These are phyloP conservation scores for Alosa sapidissima DNA, from an alignment of 2,797 vertebrate genomes.

Conservation along the genomic window DNA sequence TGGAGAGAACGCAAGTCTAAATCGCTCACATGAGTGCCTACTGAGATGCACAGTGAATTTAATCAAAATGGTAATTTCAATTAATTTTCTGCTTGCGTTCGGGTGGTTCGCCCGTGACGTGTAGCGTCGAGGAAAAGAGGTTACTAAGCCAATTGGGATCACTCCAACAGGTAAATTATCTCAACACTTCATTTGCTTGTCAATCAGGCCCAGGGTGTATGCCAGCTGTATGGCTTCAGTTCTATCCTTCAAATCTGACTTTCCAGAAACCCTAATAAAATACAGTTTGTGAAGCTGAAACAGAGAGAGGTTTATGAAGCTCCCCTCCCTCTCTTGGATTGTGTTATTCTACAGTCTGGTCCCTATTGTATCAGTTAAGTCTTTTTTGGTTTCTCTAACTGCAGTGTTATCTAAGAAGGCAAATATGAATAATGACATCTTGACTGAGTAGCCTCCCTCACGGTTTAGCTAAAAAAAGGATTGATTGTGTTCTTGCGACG, in stretches of 20 bases:
- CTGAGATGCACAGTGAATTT: conserved; percentile 17
- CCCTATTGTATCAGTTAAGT: background rate
- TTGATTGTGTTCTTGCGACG: background rate
- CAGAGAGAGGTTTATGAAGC: background rate
- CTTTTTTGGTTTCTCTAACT: background rate
- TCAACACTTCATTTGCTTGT: conserved; percentile 6
- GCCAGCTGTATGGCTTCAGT: background rate
- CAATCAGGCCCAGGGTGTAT: background rate
- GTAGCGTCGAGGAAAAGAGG: conserved; percentile 16
- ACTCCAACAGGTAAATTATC: conserved; percentile 22
- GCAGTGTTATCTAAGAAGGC: background rate
- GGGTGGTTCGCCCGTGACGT: background rate
- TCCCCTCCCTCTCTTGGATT: background rate
- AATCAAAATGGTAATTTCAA: conserved; percentile 26
- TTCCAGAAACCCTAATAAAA: background rate
- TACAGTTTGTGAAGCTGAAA: background rate
- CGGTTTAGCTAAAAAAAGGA: background rate
- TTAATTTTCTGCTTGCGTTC: conserved; percentile 22
- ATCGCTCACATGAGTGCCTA: background rate
- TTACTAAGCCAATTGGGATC: conserved; percentile 14
- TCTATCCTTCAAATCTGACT: background rate
- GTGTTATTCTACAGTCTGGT: background rate
- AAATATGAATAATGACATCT: background rate
- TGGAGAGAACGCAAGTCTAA: background rate
- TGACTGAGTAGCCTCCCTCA: background rate